phyloP scores from a whole-genome alignment of 2,888 invertebrate genomes.

The Cantharis nigra region DNA sequence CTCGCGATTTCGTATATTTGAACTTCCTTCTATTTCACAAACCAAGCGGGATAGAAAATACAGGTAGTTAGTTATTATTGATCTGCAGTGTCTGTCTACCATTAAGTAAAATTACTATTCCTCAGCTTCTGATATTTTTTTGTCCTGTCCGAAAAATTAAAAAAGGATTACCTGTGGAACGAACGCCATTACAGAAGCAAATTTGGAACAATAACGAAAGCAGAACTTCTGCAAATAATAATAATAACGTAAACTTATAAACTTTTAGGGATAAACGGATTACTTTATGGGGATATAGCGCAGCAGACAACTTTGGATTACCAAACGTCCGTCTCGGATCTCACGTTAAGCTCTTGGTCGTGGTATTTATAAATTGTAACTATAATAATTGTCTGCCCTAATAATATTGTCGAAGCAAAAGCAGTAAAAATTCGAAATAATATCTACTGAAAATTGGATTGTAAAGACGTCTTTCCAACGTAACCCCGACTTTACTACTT shows the following conservation, averaged over 20 bases:
- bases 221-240: neutral
- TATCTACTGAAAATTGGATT: neutral
- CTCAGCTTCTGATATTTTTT: neutral
- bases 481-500: neutral
- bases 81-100: constrained; percentile 5
- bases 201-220: neutral
- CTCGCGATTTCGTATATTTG: neutral
- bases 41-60: constrained; percentile 6
- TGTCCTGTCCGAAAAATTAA: neutral
- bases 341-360: neutral
- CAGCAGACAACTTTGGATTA: neutral
- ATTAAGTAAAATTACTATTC: constrained; percentile 1
- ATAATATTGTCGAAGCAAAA: neutral
- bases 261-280: neutral
- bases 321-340: neutral
- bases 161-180: too few species aligned
- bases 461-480: neutral
- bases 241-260: neutral
- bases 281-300: neutral
- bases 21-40: neutral
- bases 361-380: neutral
- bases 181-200: too few species aligned
- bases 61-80: constrained; percentile 13
- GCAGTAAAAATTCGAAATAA: neutral
- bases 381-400: neutral